phyloP scores from a whole-genome alignment of 1,140 invertebrate species.

The Eciton burchellii region DNA sequence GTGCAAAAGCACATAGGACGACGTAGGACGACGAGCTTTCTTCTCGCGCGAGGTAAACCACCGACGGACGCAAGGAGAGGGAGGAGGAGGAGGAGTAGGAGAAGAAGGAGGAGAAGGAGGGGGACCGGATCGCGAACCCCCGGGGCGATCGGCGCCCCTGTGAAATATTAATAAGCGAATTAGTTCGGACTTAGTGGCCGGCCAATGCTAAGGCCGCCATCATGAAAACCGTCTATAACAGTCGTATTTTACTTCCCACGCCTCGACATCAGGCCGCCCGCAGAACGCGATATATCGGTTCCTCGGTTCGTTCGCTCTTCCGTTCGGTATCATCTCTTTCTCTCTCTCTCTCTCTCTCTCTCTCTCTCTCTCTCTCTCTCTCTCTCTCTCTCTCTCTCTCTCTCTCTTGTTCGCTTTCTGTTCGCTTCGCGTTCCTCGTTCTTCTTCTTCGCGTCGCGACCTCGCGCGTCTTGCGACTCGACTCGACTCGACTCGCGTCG shows the following conservation, averaged over 20 bases:
- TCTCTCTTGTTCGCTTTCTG: slow-evolving; percentile 2
- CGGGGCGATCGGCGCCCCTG: slow-evolving; percentile 80
- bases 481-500: background rate
- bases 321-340: slow-evolving; percentile 13
- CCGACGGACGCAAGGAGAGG: background rate
- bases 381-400: no score
- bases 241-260: slow-evolving; percentile 83
- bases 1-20: slow-evolving; percentile 11
- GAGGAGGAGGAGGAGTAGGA: background rate
- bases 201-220: slow-evolving; percentile 73
- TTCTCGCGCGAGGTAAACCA: slow-evolving; percentile 30
- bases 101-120: slow-evolving; percentile 61
- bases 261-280: slow-evolving; percentile 61
- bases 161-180: slow-evolving; percentile 85
- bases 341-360: background rate
- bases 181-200: slow-evolving; percentile 80
- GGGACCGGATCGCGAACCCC: slow-evolving; percentile 78
- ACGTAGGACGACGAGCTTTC: slow-evolving; percentile 7
- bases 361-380: no score
- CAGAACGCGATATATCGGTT: slow-evolving; percentile 71
- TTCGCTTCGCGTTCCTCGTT: no score
- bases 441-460: no score
- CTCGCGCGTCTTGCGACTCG: slow-evolving; percentile 51
- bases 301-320: slow-evolving; percentile 60
- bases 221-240: slow-evolving; percentile 76